Evolutionary conservation across 2,888 invertebrate genomes (phyloP).

Genomic region (Synergus itoensis): DNA sequence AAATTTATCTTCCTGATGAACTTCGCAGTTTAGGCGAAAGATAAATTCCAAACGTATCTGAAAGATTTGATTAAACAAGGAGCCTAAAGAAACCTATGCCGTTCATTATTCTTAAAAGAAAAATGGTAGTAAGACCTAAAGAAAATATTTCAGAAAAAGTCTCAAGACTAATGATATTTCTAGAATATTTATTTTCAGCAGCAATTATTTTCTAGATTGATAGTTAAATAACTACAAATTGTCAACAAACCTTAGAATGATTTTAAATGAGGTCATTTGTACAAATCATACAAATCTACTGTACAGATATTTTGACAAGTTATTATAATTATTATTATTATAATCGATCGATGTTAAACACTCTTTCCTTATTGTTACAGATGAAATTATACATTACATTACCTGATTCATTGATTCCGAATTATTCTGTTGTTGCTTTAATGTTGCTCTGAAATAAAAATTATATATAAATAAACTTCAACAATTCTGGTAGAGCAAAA

Average conservation of each 20-base stretch:
- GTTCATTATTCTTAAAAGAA: not conserved
- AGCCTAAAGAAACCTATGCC: not conserved
- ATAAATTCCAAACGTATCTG: not conserved
- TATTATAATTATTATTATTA: too few species aligned
- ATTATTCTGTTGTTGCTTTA: slow-evolving; percentile 85
- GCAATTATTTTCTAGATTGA: not conserved
- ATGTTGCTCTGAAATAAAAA: slow-evolving; percentile 79
- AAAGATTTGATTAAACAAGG: not conserved
- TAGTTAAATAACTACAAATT: not conserved
- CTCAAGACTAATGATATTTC: not conserved
- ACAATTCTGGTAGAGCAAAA: not conserved
- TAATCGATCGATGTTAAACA: not conserved
- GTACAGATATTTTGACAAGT: not conserved
- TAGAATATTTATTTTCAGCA: not conserved
- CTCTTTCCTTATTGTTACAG: too few species aligned
- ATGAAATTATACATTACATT: too few species aligned
- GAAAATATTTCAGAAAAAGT: not conserved
- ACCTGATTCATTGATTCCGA: too few species aligned
- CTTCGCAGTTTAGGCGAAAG: not conserved
- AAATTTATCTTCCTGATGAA: not conserved
- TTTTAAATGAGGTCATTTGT: not conserved
- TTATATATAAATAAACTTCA: not conserved
- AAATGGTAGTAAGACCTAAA: not conserved
- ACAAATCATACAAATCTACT: not conserved
- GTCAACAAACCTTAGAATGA: not conserved